These are phyloP conservation scores for Cepaea nemoralis DNA, from an alignment of 1,140 invertebrate species.

Conservation along the genomic window DNA sequence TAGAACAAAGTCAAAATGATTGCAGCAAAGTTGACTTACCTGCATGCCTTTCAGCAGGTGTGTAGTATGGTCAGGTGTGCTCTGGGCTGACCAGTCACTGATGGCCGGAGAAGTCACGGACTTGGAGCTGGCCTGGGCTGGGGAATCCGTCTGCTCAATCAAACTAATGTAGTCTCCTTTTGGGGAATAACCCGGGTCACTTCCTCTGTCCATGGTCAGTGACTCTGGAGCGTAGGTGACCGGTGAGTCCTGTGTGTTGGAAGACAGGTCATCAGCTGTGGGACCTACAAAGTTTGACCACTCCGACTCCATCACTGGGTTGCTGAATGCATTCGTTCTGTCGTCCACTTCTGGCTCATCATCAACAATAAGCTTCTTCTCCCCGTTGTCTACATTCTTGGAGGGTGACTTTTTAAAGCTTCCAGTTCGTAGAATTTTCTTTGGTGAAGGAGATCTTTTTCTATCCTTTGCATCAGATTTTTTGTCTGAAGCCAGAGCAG, in stretches of 20 bases:
- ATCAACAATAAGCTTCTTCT: not conserved
- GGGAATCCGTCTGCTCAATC: not conserved
- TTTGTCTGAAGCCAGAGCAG: not conserved
- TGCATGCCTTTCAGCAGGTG: conserved; percentile 32
- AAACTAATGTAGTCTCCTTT: conserved; percentile 6
- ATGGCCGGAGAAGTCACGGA: not conserved
- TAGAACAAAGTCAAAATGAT: too few relatives aligned
- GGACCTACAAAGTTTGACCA: conserved; percentile 35
- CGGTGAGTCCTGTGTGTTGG: not conserved
- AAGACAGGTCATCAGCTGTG: not conserved
- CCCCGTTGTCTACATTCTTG: not conserved
- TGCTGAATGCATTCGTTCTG: conserved; percentile 2
- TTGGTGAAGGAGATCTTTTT: conserved; percentile 31
- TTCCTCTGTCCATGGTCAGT: conserved; percentile 25
- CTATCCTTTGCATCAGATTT: conserved; percentile 18
- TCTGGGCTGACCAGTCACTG: conserved; percentile 19
- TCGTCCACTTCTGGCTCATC: conserved; percentile 6
- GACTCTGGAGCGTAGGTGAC: not conserved
- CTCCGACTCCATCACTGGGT: conserved; percentile 33
- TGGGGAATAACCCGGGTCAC: not conserved
- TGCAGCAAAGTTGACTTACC: conserved; percentile 10
- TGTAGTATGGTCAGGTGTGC: conserved; percentile 31
- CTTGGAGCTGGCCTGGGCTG: not conserved
- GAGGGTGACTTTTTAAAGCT: conserved; percentile 24
- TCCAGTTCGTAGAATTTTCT: conserved; percentile 1